Evolutionary conservation across 2,888 invertebrate species (phyloP).

Genomic region (Drosophila mulleri): DNA sequence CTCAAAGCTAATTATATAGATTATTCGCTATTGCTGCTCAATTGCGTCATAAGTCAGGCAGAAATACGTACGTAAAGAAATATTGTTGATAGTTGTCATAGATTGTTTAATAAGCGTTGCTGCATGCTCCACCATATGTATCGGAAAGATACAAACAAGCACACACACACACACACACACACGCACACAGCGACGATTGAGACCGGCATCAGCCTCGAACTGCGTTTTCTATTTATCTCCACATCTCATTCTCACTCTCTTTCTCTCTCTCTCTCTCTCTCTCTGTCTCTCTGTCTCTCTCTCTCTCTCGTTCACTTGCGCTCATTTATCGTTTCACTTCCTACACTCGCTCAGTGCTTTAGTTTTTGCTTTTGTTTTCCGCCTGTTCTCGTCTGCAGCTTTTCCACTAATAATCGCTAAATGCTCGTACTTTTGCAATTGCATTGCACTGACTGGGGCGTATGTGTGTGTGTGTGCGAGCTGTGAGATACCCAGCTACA

Average conservation of each 20-base stretch:
- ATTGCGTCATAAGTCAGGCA: conserved; percentile 71
- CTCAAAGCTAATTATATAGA: conserved; percentile 59
- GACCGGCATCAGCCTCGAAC: conserved; percentile 59
- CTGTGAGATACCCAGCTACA: conserved; percentile 38
- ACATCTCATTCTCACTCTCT: not conserved
- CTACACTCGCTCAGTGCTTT: conserved; percentile 44
- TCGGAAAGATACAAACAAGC: conserved; percentile 28
- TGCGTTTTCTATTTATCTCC: conserved; percentile 35
- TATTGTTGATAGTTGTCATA: conserved; percentile 58
- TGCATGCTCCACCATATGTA: conserved; percentile 29
- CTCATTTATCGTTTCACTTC: conserved; percentile 54
- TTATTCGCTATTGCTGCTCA: conserved; percentile 52
- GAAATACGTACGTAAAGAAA: conserved; percentile 15
- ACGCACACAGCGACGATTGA: conserved; percentile 22
- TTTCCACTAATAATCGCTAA: conserved; percentile 71
- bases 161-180: not conserved
- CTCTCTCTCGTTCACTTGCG: conserved; percentile 15
- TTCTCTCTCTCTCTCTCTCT: conserved; percentile 7
- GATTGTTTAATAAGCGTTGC: conserved; percentile 66
- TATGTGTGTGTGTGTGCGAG: conserved; percentile 33
- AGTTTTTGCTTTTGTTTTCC: conserved; percentile 17
- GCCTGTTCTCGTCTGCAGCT: conserved; percentile 34
- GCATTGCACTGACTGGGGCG: conserved; percentile 57
- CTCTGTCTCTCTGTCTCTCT: not conserved
- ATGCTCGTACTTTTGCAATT: conserved; percentile 65